Conservation (phyloP, 2,888 invertebrate genomes). For the Coenonympha arcania region DNA sequence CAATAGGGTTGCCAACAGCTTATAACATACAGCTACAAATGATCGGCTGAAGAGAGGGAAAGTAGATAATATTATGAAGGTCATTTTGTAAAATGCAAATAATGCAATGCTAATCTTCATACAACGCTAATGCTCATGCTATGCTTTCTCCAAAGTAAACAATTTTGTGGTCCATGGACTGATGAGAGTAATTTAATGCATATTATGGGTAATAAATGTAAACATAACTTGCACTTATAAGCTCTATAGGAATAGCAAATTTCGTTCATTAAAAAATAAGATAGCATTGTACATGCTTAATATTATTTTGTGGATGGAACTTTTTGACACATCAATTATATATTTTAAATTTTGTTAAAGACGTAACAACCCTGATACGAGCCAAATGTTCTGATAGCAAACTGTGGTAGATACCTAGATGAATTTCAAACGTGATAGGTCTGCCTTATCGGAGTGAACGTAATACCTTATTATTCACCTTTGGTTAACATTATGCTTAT, state of each 20-base stretch:
- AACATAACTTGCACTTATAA: too few species aligned
- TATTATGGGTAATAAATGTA: background rate
- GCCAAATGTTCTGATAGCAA: slow-evolving; percentile 13
- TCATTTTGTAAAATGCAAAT: slow-evolving; percentile 8
- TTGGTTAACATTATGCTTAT: slow-evolving; percentile 11
- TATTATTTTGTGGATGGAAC: too few species aligned
- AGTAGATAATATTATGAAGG: background rate
- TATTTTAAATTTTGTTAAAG: too few species aligned
- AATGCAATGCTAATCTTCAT: slow-evolving; percentile 1
- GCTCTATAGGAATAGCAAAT: too few species aligned
- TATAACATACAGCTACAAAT: background rate
- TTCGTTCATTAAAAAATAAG: too few species aligned
- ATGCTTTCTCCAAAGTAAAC: background rate
- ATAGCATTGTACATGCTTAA: too few species aligned
- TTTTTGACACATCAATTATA: too few species aligned
- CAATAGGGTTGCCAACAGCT: too few species aligned
- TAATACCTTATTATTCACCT: slow-evolving; percentile 10
- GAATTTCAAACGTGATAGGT: slow-evolving; percentile 23
- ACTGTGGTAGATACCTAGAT: slow-evolving; percentile 12
- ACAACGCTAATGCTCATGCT: background rate
- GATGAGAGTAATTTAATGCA: background rate
- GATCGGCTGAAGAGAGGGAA: background rate
- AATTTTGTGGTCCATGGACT: background rate
- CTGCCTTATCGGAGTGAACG: slow-evolving; percentile 14
- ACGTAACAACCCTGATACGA: slow-evolving; percentile 1